Percentiles rank a stretch among this genome's conserved stretches.
phyloP scores from a whole-genome alignment of 1,140 invertebrate species.

The Pseudomyrmex sp. region DNA sequence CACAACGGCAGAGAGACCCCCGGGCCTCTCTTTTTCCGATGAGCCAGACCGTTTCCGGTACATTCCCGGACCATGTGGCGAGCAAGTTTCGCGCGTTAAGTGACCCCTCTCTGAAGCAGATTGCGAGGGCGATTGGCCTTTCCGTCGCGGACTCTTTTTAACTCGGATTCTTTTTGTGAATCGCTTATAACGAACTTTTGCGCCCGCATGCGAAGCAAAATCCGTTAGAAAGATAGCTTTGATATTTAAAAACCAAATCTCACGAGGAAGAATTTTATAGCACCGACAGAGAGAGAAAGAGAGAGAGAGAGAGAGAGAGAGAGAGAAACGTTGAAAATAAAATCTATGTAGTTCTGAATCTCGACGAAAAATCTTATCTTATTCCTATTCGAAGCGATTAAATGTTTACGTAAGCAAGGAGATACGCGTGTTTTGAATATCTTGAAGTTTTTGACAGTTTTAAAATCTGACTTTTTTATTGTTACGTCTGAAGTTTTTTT shows the following conservation, averaged over 20 bases:
- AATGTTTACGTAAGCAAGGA: too few relatives aligned
- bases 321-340: too few relatives aligned
- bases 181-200: neutral
- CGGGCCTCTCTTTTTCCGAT: neutral
- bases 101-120: slow-evolving; percentile 26
- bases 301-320: neutral
- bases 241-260: slow-evolving; percentile 12
- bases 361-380: too few relatives aligned
- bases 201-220: neutral
- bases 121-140: slow-evolving; percentile 33
- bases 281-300: neutral
- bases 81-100: slow-evolving; percentile 30
- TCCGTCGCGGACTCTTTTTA: neutral
- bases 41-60: slow-evolving; percentile 38
- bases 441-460: too few relatives aligned
- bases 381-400: too few relatives aligned
- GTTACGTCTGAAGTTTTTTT: too few relatives aligned
- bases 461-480: too few relatives aligned
- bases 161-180: slow-evolving; percentile 13
- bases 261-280: neutral
- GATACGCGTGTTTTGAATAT: too few relatives aligned
- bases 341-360: too few relatives aligned
- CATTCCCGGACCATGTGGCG: slow-evolving; percentile 40
- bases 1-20: neutral
- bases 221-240: neutral